Base-by-base conservation (phyloP, 2,797 vertebrate species). In the Tamandua tetradactyla region DNA sequence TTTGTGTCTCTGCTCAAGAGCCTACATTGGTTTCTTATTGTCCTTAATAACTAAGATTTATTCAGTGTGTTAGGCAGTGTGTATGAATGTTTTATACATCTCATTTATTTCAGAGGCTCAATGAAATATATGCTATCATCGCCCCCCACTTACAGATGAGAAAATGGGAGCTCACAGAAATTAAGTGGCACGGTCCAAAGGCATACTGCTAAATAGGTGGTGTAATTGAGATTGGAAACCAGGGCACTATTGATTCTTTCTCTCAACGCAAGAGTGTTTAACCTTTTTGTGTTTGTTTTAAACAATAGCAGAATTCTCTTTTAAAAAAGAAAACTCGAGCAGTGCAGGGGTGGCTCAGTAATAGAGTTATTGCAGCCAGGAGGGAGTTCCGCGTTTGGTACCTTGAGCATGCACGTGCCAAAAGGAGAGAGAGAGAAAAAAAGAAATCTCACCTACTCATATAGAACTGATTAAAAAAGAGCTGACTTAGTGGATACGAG, bases 31-130 rank as follows among this genome's bases (percentile, higher is more conserved):
- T 82, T 93, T 94, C 62, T 79, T 66, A 86, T 17, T 87, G 57
- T 83, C 68, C 35, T 92, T 93, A 80, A 76, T 71, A 90, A 61
- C 78, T 82, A 91, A 64, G 22, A 85, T 69, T 78, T 78, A 89
- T 69, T 94, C 35, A 92, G 52, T 78, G 42, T 40, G 27, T 37
- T 35, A 86, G 49, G 49, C 49, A 78, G 11, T 74, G 69, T 69
- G 42, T 82, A 32, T 82, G 20, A 47, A 52, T 69, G 22, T 86
- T 72, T 55, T 44, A 89, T 25, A 47, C 35, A 85, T 55, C 22
- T 89, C 42, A 55, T 71, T 66, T 35, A 85, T 25, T 82, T 76
- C 7, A 89, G 68, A 35, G 64, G 91, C 35, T 93, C 71, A 86
- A 3, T 3, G 25, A 78, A 93, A 86, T 2, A 71, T 40, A 85